These are phyloP conservation scores for Andrena camellia DNA, from an alignment of 2,888 invertebrate genomes.

Conservation along the genomic window DNA sequence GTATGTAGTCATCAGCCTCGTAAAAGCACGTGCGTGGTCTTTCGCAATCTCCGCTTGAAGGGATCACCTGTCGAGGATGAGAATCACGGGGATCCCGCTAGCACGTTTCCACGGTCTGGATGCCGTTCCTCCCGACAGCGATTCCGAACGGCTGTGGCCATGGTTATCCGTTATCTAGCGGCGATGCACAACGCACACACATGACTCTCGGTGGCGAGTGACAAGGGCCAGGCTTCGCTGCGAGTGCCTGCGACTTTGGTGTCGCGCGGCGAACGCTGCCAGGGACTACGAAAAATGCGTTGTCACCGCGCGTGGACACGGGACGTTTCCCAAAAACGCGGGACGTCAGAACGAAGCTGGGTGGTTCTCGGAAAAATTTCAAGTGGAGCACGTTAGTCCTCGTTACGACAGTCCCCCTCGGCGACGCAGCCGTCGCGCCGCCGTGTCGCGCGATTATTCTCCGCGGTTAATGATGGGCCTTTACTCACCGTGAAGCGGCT, in stretches of 20 bases:
- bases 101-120: background rate
- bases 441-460: slow-evolving; percentile 1
- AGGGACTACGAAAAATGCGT: slow-evolving; percentile 30
- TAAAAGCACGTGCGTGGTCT: too few relatives aligned
- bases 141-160: background rate
- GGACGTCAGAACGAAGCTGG: background rate
- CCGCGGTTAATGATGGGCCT: background rate
- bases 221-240: slow-evolving; percentile 11
- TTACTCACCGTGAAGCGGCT: slow-evolving; percentile 71
- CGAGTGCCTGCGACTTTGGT: background rate
- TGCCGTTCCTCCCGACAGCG: background rate
- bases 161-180: slow-evolving; percentile 31
- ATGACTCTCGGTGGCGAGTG: slow-evolving; percentile 17
- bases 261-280: background rate
- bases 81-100: background rate
- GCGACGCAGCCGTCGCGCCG: slow-evolving; percentile 28
- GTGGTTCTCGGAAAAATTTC: slow-evolving; percentile 16
- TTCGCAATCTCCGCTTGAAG: background rate
- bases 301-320: slow-evolving; percentile 17
- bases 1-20: background rate
- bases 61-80: background rate
- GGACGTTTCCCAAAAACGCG: background rate
- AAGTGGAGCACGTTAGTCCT: background rate
- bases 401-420: slow-evolving; percentile 14
- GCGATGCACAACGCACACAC: slow-evolving; percentile 4